Evolutionary conservation across 2,113 vertebrate genomes (phyloP).

Genomic region (Pterocles gutturalis): DNA sequence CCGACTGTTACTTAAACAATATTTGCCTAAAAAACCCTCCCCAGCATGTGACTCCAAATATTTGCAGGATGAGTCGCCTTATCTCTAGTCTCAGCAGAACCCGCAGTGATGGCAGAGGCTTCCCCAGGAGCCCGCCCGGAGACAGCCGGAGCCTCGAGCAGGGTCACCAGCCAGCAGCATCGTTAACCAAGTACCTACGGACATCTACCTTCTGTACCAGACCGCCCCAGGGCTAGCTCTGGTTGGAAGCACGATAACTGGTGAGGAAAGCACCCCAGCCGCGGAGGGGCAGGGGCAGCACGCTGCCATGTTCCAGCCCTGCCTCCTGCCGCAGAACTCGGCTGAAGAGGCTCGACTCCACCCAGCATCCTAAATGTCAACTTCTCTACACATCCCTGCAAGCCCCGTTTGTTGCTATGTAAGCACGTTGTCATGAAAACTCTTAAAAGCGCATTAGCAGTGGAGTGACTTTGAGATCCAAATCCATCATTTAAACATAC

Average conservation of each 20-base stretch:
- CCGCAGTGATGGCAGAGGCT: not conserved
- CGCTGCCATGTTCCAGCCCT: not conserved
- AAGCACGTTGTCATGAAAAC: not conserved
- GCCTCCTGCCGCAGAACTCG: not conserved
- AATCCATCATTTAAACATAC: not conserved
- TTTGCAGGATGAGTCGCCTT: not conserved
- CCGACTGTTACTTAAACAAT: slow-evolving; percentile 67
- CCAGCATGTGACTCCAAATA: slow-evolving; percentile 76
- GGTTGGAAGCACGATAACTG: rapidly evolving
- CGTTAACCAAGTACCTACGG: rapidly evolving
- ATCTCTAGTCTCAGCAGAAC: rapidly evolving
- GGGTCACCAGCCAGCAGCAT: not conserved
- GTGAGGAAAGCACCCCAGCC: not conserved
- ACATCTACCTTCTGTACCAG: rapidly evolving
- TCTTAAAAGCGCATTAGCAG: not conserved
- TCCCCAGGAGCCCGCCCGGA: not conserved
- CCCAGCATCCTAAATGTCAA: not conserved
- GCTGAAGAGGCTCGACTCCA: not conserved
- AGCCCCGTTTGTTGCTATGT: not conserved
- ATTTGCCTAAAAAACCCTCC: slow-evolving; percentile 18
- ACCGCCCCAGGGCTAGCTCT: not conserved
- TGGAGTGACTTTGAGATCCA: not conserved
- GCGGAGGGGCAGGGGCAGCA: not conserved
- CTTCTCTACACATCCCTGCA: not conserved
- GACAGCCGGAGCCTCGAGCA: rapidly evolving